phyloP scores from a whole-genome alignment of 2,888 invertebrate species.

The Lobophora halterata region DNA sequence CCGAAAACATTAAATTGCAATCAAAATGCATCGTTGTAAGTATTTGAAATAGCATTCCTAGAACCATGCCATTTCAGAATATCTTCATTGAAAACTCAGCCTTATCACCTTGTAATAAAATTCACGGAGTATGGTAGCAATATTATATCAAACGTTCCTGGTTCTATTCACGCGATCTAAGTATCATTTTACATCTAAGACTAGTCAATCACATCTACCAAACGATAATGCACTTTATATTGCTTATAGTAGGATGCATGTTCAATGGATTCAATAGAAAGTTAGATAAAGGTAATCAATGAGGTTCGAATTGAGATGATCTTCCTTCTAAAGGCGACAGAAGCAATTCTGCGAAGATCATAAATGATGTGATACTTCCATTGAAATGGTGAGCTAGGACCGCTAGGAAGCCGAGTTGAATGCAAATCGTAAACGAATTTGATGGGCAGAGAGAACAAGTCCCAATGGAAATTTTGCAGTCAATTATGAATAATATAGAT shows the following conservation, averaged over 20 bases:
- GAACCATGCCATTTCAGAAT: constrained; percentile 18
- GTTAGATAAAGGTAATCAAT: constrained; percentile 13
- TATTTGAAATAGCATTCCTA: constrained; percentile 29
- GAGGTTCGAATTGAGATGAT: constrained; percentile 16
- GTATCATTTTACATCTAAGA: constrained; percentile 35
- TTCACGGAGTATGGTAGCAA: constrained; percentile 5
- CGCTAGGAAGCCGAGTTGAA: too few relatives aligned
- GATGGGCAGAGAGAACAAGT: too few relatives aligned
- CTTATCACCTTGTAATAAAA: constrained; percentile 21
- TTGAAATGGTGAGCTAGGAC: constrained; percentile 3
- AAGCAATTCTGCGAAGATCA: constrained; percentile 4
- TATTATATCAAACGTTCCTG: constrained; percentile 19
- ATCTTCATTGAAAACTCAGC: constrained; percentile 19
- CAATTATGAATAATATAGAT: too few relatives aligned
- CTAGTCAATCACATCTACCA: constrained; percentile 27
- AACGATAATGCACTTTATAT: constrained; percentile 23
- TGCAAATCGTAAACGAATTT: too few relatives aligned
- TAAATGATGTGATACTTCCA: constrained; percentile 4
- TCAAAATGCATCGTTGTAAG: constrained; percentile 17
- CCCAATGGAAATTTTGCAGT: too few relatives aligned
- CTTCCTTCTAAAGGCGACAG: constrained; percentile 19
- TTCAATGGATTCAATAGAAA: neutral
- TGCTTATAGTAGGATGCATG: constrained; percentile 2
- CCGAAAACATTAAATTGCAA: constrained; percentile 12
- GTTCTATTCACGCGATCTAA: constrained; percentile 27